These are phyloP conservation scores for Columba livia DNA, from an alignment of 2,113 vertebrate species.

Conservation along the genomic window DNA sequence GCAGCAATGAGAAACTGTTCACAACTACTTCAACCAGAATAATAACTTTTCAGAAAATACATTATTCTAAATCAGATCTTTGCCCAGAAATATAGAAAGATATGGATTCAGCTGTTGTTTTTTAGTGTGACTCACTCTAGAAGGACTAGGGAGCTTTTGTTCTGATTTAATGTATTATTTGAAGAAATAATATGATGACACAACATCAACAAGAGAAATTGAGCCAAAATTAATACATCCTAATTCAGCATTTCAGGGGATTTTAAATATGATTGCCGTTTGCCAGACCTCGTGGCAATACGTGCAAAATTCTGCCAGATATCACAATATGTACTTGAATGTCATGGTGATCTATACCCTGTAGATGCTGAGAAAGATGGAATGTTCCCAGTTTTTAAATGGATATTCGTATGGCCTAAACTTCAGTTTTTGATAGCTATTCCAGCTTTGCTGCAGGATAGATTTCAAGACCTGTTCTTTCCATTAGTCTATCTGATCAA, in stretches of 20 bases:
- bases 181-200: not conserved
- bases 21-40: not conserved
- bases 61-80: not conserved
- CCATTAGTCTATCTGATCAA: not conserved
- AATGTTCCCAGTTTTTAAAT: not conserved
- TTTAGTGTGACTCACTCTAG: not conserved
- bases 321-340: not conserved
- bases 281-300: not conserved
- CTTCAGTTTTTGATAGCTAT: not conserved
- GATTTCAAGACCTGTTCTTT: not conserved
- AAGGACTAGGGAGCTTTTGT: not conserved
- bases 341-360: not conserved
- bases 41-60: not conserved
- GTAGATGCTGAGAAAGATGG: not conserved
- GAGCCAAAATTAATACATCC: not conserved
- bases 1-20: not conserved
- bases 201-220: not conserved
- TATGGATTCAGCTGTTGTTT: not conserved
- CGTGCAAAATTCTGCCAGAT: not conserved
- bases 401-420: not conserved
- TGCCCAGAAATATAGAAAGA: not conserved
- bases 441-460: not conserved
- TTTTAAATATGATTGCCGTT: not conserved
- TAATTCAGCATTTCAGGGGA: not conserved
- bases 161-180: not conserved